Conservation (phyloP, 2,113 vertebrate genomes). For the Trochalopteron elliotii region DNA sequence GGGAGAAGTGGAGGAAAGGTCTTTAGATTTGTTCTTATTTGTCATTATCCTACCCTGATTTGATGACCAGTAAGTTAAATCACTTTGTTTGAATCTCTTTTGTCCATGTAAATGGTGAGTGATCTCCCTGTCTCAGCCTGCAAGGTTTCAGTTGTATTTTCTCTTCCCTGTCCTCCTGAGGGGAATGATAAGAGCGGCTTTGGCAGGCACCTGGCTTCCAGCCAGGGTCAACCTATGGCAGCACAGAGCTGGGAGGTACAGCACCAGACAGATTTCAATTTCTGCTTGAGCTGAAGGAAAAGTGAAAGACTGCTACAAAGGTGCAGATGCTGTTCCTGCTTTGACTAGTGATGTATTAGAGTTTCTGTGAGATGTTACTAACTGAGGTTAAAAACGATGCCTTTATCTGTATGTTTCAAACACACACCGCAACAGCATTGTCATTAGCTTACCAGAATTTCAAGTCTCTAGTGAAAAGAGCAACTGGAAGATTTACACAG, state of each 20-base stretch:
- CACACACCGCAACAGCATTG: not conserved
- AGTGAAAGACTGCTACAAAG: not conserved
- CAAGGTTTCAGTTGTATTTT: not conserved
- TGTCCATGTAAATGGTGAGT: not conserved
- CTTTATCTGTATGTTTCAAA: not conserved
- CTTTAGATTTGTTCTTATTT: not conserved
- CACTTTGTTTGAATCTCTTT: not conserved
- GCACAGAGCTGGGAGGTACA: not conserved
- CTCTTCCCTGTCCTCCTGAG: not conserved
- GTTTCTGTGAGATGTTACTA: not conserved
- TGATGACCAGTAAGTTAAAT: not conserved
- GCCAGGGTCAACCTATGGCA: not conserved
- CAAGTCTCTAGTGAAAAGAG: not conserved
- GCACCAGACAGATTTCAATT: not conserved
- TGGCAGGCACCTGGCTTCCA: not conserved
- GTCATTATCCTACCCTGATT: not conserved
- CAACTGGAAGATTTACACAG: not conserved
- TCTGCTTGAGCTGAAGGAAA: not conserved
- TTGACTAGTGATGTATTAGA: not conserved
- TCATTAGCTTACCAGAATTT: not conserved
- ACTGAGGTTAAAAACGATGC: not conserved
- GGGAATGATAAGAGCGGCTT: fast-evolving
- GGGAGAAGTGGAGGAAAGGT: not conserved
- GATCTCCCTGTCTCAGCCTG: not conserved
- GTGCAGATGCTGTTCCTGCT: not conserved